Conservation (phyloP, 2,113 vertebrate species). For the Gadus chalcogrammus region DNA sequence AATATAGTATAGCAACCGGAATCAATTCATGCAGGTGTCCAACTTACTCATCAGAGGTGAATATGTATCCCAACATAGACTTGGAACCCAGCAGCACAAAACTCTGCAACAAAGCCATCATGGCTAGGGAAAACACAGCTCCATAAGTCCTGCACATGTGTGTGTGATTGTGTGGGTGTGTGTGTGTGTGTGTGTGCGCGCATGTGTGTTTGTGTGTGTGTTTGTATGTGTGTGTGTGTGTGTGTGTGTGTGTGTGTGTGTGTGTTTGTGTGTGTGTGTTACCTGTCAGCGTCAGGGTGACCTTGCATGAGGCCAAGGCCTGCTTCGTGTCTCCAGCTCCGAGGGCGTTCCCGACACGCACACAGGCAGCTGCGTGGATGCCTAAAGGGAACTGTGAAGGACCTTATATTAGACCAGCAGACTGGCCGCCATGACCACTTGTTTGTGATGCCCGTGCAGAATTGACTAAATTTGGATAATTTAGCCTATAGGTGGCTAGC, state of each 20-base stretch:
- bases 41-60: constrained; percentile 79
- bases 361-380: constrained; percentile 75
- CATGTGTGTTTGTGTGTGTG: constrained; percentile 1
- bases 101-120: constrained; percentile 71
- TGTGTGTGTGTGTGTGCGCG: neutral
- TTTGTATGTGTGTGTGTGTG: neutral
- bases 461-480: no score
- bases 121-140: constrained; percentile 56
- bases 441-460: no score
- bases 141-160: neutral
- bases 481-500: no score
- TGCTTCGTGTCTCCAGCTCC: constrained; percentile 74
- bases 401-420: neutral
- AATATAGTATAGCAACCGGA: neutral
- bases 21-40: neutral
- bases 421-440: no score
- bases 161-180: constrained; percentile 5
- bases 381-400: constrained; percentile 79
- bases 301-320: constrained; percentile 75
- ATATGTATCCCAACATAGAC: constrained; percentile 74
- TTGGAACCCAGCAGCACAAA: constrained; percentile 63
- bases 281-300: constrained; percentile 77
- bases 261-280: constrained; percentile 27
- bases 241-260: neutral
- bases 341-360: constrained; percentile 84